Conservation (phyloP, 2,797 vertebrate species). For the Syngnathus acus region DNA sequence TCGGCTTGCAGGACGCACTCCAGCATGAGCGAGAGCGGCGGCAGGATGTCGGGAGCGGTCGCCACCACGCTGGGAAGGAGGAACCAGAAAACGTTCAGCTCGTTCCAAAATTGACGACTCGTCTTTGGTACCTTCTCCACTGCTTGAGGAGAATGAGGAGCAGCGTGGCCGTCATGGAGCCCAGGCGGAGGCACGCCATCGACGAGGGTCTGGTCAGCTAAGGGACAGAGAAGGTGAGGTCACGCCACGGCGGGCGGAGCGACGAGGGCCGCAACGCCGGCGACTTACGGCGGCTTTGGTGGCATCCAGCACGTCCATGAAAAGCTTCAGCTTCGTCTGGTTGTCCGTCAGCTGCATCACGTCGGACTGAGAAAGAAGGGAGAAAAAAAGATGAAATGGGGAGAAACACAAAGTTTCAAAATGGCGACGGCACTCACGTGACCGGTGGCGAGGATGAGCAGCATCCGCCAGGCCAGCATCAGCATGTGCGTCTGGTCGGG, state of each 20-base stretch:
- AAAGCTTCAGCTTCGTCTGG: slow-evolving; percentile 76
- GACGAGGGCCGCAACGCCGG: neutral
- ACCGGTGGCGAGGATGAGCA: slow-evolving; percentile 88
- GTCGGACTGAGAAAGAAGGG: slow-evolving; percentile 70
- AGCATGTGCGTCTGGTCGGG: slow-evolving; percentile 83
- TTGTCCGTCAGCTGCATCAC: slow-evolving; percentile 85
- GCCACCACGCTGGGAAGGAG: slow-evolving; percentile 74
- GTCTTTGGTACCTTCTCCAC: slow-evolving; percentile 78
- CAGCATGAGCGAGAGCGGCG: slow-evolving; percentile 85
- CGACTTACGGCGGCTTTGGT: slow-evolving; percentile 83
- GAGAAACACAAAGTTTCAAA: too few species aligned
- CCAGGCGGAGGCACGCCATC: slow-evolving; percentile 81
- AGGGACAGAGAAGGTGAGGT: neutral
- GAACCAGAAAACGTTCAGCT: too few species aligned
- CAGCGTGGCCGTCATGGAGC: slow-evolving; percentile 90
- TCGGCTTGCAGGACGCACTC: slow-evolving; percentile 88
- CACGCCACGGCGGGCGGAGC: too few species aligned
- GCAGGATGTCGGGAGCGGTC: slow-evolving; percentile 80
- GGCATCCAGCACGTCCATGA: slow-evolving; percentile 86
- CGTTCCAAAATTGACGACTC: neutral
- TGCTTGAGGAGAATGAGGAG: slow-evolving; percentile 89
- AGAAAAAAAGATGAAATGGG: too few species aligned
- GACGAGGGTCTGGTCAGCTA: slow-evolving; percentile 83
- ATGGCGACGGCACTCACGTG: slow-evolving; percentile 40
- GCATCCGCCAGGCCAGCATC: slow-evolving; percentile 90